A percentile compares a stretch with the other conserved stretches of the same genome.
phyloP scores from a whole-genome alignment of 2,113 vertebrate genomes.

The Eonycteris spelaea region DNA sequence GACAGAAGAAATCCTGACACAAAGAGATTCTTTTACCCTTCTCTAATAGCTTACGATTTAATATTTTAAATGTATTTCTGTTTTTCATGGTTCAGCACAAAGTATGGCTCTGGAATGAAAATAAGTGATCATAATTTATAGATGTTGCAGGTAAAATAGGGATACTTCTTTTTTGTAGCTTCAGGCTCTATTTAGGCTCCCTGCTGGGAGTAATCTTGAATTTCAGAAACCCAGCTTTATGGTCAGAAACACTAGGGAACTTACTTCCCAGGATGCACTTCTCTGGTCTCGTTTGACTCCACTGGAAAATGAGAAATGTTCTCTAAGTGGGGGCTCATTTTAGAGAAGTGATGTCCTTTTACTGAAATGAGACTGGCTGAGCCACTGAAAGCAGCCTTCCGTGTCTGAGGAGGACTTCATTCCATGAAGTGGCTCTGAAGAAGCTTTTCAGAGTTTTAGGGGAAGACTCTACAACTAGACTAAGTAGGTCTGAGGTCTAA shows the following conservation, averaged over 20 bases:
- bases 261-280: background rate
- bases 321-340: background rate
- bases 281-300: background rate
- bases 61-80: conserved; percentile 54
- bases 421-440: background rate
- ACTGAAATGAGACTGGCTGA: background rate
- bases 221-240: background rate
- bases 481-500: background rate
- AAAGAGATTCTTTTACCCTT: conserved; percentile 36
- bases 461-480: background rate
- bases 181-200: background rate
- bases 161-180: background rate
- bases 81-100: conserved; percentile 44
- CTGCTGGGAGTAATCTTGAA: conserved; percentile 9
- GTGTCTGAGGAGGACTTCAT: background rate
- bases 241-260: background rate
- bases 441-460: background rate
- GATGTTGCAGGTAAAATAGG: conserved; percentile 13
- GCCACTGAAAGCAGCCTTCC: background rate
- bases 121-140: conserved; percentile 59
- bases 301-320: background rate
- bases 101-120: conserved; percentile 55
- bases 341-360: background rate
- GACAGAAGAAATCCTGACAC: conserved; percentile 53
- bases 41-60: conserved; percentile 49